Conservation (phyloP, 2,797 vertebrate species). For the Anguilla megastoma region DNA sequence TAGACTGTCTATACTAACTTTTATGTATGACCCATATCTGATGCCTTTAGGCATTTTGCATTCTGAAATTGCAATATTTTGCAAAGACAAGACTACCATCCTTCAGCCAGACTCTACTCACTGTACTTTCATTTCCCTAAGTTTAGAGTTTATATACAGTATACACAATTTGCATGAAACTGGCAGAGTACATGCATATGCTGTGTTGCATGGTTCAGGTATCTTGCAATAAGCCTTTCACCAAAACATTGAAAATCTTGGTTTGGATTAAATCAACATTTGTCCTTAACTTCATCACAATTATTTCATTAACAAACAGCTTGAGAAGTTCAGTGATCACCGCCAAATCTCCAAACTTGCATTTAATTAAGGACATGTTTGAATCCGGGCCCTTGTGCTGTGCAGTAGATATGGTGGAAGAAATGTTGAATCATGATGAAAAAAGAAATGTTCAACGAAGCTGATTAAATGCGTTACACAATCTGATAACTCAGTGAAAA, state of each 20-base stretch:
- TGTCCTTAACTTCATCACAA: background rate
- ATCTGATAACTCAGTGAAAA: background rate
- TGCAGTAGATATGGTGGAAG: background rate
- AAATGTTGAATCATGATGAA: background rate
- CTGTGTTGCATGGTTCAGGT: background rate
- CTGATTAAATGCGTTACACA: background rate
- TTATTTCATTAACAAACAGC: background rate
- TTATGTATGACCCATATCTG: background rate
- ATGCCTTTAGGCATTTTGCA: background rate
- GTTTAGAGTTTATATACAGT: background rate
- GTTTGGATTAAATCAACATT: background rate
- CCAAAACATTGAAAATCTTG: background rate
- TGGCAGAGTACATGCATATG: background rate
- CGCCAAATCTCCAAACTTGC: background rate
- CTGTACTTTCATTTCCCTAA: background rate
- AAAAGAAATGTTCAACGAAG: background rate
- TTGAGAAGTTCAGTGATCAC: background rate
- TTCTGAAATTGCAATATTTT: background rate
- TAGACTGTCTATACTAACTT: background rate
- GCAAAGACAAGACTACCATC: background rate
- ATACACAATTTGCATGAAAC: background rate
- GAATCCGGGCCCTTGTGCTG: background rate
- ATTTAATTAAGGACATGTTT: background rate
- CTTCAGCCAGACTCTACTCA: background rate
- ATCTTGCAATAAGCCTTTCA: background rate